A percentile compares a stretch with the other conserved stretches of the same genome.
Evolutionary conservation across 1,140 invertebrate genomes (phyloP).

Genomic region (Nixonia krombeini): DNA sequence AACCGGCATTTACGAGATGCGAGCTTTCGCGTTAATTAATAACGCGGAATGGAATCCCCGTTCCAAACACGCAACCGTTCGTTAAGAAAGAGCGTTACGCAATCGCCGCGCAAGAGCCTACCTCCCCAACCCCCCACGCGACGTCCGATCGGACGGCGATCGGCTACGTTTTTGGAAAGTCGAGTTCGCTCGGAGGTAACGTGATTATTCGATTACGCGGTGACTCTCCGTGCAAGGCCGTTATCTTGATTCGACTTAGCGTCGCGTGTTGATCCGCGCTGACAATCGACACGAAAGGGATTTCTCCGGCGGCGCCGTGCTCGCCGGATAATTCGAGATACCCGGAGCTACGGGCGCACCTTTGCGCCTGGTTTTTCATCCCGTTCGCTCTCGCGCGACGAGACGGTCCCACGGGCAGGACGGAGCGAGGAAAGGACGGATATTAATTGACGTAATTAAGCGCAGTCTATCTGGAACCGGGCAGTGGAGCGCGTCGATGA

Average conservation of each 20-base stretch:
- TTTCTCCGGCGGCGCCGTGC: constrained; percentile 32
- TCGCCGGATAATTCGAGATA: constrained; percentile 33
- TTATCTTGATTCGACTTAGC: constrained; percentile 38
- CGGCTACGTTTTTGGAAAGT: no score
- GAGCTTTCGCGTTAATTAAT: constrained; percentile 41
- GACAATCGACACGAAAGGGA: constrained; percentile 46
- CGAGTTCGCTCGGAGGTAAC: no score
- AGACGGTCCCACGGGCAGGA: not conserved
- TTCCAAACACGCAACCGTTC: no score
- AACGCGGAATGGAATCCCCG: no score
- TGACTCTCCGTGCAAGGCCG: constrained; percentile 29
- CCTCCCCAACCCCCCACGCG: no score
- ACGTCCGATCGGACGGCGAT: no score
- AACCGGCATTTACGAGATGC: constrained; percentile 14
- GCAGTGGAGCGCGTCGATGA: constrained; percentile 26
- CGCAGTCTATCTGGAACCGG: constrained; percentile 39
- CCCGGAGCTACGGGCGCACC: constrained; percentile 11
- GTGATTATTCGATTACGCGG: constrained; percentile 35
- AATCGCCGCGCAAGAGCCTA: no score
- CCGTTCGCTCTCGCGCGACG: not conserved
- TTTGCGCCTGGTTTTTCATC: constrained; percentile 12
- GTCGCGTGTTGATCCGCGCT: constrained; percentile 41
- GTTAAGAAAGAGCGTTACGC: no score
- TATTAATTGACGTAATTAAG: constrained; percentile 61
- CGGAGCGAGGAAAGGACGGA: constrained; percentile 26